phyloP scores from a whole-genome alignment of 2,113 vertebrate genomes.

The Orientallactaga bullata region DNA sequence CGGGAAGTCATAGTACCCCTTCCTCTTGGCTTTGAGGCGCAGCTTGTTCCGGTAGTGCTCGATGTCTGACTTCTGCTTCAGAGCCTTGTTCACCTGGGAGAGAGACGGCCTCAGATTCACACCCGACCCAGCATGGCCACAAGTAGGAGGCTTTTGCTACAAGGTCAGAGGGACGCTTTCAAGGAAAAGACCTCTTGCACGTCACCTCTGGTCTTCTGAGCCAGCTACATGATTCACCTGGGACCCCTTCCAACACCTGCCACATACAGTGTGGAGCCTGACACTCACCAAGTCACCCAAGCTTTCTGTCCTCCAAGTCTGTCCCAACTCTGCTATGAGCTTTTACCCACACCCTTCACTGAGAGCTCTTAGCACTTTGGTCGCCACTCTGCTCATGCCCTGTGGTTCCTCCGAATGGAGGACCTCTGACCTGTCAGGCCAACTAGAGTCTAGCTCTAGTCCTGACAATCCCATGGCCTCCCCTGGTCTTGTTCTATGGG shows the following conservation, averaged over 20 bases:
- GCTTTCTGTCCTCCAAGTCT: neutral
- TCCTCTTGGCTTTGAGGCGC: constrained; percentile 97
- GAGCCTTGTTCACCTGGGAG: constrained; percentile 94
- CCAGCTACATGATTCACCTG: neutral
- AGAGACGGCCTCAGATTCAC: constrained; percentile 57
- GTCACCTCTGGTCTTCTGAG: neutral
- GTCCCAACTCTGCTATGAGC: neutral
- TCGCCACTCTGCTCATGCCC: neutral
- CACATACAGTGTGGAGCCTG: neutral
- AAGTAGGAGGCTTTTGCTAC: neutral
- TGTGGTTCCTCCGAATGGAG: neutral
- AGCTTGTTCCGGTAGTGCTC: constrained; percentile 99
- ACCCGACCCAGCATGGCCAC: neutral
- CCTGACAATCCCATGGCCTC: neutral
- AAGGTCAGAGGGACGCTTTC: neutral
- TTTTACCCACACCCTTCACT: neutral
- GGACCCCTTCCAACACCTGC: neutral
- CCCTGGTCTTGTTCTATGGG: neutral
- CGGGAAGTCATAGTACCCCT: constrained; percentile 98
- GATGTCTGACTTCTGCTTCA: constrained; percentile 99
- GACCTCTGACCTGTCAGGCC: neutral
- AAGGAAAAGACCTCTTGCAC: neutral
- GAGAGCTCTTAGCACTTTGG: neutral
- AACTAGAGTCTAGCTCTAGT: neutral
- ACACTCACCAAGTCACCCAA: neutral